Conservation (phyloP, 2,888 invertebrate species). For the Acrocyrtus sp. region DNA sequence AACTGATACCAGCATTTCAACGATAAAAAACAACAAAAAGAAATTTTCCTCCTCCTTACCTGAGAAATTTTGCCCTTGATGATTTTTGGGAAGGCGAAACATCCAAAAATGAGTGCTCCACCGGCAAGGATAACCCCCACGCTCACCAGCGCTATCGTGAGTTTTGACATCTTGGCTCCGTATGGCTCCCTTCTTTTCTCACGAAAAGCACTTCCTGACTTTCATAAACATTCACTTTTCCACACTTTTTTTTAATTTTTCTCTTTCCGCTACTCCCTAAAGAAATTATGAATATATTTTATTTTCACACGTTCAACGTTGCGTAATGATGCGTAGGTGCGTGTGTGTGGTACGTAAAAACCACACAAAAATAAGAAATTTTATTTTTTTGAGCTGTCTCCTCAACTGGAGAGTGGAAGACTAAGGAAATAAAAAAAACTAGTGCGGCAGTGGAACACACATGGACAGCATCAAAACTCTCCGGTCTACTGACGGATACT, state of each 20-base stretch:
- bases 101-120: constrained; percentile 41
- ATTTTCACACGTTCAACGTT: too few species aligned
- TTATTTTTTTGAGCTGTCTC: too few species aligned
- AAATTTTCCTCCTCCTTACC: constrained; percentile 27
- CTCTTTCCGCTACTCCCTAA: too few species aligned
- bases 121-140: constrained; percentile 42
- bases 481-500: neutral
- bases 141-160: constrained; percentile 37
- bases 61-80: constrained; percentile 49
- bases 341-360: too few species aligned
- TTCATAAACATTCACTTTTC: too few species aligned
- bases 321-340: too few species aligned
- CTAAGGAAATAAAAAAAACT: neutral
- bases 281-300: too few species aligned
- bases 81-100: constrained; percentile 46
- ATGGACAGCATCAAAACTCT: neutral
- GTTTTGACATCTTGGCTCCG: constrained; percentile 22
- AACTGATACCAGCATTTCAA: too few species aligned
- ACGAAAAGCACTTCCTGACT: too few species aligned
- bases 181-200: too few species aligned
- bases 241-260: too few species aligned
- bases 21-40: neutral
- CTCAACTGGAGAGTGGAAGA: neutral
- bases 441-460: neutral
- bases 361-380: too few species aligned